Percentiles rank a stretch among this genome's conserved stretches.
Evolutionary conservation across 1,140 invertebrate genomes (phyloP).

Genomic region (Cyphomyrmex costatus): DNA sequence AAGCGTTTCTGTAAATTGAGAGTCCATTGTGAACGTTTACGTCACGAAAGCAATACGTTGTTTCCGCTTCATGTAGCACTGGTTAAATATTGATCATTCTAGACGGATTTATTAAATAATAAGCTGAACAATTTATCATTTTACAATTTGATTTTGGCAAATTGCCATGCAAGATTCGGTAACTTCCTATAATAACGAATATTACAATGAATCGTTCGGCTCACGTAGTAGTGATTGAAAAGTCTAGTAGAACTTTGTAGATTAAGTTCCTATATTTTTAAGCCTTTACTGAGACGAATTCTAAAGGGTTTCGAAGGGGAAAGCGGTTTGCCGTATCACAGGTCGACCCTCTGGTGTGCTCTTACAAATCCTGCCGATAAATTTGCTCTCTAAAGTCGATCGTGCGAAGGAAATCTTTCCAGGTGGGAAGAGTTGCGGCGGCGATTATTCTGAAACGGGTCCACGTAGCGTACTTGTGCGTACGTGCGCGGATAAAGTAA

Average conservation of each 20-base stretch:
- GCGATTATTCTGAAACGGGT: constrained; percentile 48
- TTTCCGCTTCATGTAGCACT: constrained; percentile 23
- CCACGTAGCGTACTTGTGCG: constrained; percentile 38
- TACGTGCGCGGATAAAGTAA: constrained; percentile 45
- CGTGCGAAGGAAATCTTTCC: constrained; percentile 52
- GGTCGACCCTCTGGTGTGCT: constrained; percentile 26
- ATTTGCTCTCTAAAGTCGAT: constrained; percentile 51
- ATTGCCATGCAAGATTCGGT: background rate
- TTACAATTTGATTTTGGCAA: constrained; percentile 11
- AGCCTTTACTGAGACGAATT: constrained; percentile 22
- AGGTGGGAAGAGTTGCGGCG: constrained; percentile 39
- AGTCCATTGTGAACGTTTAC: background rate
- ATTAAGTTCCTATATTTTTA: constrained; percentile 53
- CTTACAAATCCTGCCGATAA: constrained; percentile 56
- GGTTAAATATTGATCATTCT: constrained; percentile 26
- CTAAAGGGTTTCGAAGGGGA: constrained; percentile 1
- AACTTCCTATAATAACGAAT: background rate
- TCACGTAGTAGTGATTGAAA: constrained; percentile 30
- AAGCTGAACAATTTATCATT: constrained; percentile 14
- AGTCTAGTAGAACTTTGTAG: constrained; percentile 28
- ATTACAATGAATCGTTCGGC: background rate
- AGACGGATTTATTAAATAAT: constrained; percentile 33
- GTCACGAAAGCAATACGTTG: background rate
- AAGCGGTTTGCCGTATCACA: constrained; percentile 25
- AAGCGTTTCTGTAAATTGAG: constrained; percentile 20